Conservation (phyloP, 2,113 vertebrate species). For the Upupa epops region DNA sequence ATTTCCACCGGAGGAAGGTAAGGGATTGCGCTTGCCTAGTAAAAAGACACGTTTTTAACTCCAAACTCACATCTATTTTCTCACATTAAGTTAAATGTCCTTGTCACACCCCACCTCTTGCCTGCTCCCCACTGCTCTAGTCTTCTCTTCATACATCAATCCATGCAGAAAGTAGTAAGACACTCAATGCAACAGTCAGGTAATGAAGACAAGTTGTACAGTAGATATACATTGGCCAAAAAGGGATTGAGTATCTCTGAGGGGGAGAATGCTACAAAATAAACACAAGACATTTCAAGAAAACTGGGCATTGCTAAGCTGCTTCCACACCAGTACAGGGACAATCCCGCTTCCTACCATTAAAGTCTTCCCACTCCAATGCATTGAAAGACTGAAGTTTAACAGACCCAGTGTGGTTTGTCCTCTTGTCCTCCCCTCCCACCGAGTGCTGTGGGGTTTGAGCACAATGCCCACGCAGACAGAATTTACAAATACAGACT, state of each 20-base stretch:
- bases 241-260: conserved; percentile 51
- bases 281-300: conserved; percentile 69
- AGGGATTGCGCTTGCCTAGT: conserved; percentile 70
- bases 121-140: conserved; percentile 65
- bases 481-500: conserved; percentile 70
- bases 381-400: conserved; percentile 68
- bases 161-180: conserved; percentile 80
- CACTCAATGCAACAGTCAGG: conserved; percentile 72
- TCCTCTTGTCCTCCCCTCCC: conserved; percentile 29
- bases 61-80: conserved; percentile 76
- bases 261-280: conserved; percentile 66
- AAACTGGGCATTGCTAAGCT: conserved; percentile 75
- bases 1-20: conserved; percentile 70
- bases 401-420: conserved; percentile 59
- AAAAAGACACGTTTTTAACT: conserved; percentile 67
- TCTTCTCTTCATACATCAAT: conserved; percentile 72
- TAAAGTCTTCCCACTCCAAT: conserved; percentile 74
- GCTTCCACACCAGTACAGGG: conserved; percentile 69
- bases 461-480: conserved; percentile 69
- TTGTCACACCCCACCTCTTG: conserved; percentile 64
- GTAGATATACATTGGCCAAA: conserved; percentile 73
- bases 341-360: conserved; percentile 68
- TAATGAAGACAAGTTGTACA: conserved; percentile 74
- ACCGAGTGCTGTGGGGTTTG: conserved; percentile 67
- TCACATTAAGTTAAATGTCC: conserved; percentile 74